Evolutionary conservation across 2,888 invertebrate genomes (phyloP).

Genomic region (Neria commutata): DNA sequence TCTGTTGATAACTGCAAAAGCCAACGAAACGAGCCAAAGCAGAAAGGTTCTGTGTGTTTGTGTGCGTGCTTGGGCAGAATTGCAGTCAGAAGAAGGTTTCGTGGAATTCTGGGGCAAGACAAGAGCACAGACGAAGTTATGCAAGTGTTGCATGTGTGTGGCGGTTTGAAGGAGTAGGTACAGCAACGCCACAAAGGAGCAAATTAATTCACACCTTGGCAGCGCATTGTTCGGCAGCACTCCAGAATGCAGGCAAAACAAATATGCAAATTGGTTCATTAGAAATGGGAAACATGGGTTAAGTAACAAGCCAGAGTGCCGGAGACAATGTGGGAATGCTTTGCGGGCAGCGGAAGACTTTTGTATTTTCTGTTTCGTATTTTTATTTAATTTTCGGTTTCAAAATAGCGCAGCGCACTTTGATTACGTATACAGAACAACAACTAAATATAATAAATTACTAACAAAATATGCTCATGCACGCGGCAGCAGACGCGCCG

Average conservation of each 20-base stretch:
- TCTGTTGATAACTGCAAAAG: conserved; percentile 45
- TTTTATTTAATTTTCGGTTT: too few relatives aligned
- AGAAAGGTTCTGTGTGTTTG: neutral
- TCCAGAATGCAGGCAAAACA: conserved; percentile 6
- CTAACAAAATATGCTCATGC: conserved; percentile 52
- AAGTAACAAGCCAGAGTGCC: neutral
- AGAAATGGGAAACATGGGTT: conserved; percentile 38
- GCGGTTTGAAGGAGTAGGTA: conserved; percentile 21
- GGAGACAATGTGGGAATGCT: conserved; percentile 62
- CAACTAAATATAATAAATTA: conserved; percentile 54
- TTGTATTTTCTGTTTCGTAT: too few relatives aligned
- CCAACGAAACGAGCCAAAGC: neutral
- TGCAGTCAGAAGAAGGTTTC: neutral
- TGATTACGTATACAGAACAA: conserved; percentile 51
- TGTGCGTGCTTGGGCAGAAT: neutral
- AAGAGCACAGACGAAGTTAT: too few relatives aligned
- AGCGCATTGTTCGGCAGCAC: conserved; percentile 45
- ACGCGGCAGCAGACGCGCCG: conserved; percentile 40
- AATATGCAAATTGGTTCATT: conserved; percentile 56
- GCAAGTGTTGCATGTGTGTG: neutral
- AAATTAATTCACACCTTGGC: conserved; percentile 59
- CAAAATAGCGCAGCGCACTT: conserved; percentile 29
- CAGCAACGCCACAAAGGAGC: conserved; percentile 37
- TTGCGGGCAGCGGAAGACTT: too few relatives aligned
- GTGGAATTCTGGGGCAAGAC: neutral